A percentile compares a stretch with the other conserved stretches of the same genome.
Conservation (phyloP, 2,113 vertebrate genomes). For the Mixornis gularis region DNA sequence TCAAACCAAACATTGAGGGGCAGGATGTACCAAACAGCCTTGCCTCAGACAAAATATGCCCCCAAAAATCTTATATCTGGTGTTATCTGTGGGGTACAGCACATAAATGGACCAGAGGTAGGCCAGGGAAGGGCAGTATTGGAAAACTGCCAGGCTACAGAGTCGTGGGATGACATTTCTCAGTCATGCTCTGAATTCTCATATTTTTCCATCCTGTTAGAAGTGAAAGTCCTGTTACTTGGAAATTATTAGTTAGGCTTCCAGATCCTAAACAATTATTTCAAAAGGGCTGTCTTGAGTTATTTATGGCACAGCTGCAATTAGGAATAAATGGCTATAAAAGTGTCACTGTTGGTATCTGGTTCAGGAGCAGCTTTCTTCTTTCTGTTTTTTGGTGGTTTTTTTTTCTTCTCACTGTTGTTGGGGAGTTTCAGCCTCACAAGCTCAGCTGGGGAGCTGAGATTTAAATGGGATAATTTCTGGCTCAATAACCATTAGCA, state of each 20-base stretch:
- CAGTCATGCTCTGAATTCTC: not conserved
- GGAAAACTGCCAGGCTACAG: not conserved
- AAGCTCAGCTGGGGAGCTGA: not conserved
- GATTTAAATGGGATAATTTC: not conserved
- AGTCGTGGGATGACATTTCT: not conserved
- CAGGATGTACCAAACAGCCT: not conserved
- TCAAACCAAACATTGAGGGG: not conserved
- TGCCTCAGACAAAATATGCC: not conserved
- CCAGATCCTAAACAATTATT: not conserved
- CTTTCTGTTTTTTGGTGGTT: not conserved
- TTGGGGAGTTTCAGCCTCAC: not conserved
- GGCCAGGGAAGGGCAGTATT: not conserved
- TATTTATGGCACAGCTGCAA: slow-evolving; percentile 1
- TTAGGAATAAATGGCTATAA: not conserved
- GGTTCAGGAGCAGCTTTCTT: not conserved
- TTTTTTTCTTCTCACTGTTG: not conserved
- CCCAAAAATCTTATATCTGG: not conserved
- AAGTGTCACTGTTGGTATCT: not conserved
- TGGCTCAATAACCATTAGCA: slow-evolving; percentile 8
- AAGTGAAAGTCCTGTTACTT: not conserved
- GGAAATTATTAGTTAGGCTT: not conserved
- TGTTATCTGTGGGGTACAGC: not conserved
- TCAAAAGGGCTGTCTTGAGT: not conserved
- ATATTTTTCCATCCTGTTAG: not conserved
- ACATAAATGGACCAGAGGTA: not conserved